Evolutionary conservation across 2,113 vertebrate species (phyloP), one percentile per base, ranked within the genome.

Genomic region (Elephantulus edwardii): DNA sequence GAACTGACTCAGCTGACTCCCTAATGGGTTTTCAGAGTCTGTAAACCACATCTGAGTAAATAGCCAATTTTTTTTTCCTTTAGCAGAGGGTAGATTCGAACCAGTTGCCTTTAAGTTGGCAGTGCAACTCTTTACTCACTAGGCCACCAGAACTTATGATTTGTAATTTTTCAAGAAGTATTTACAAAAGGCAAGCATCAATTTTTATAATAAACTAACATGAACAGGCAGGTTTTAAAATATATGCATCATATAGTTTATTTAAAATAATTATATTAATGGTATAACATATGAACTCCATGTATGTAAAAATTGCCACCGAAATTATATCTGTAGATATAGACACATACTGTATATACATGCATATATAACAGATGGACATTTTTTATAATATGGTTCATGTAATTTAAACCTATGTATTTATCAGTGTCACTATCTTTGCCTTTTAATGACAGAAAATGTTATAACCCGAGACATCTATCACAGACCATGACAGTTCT

Each of bases 381-480:
- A 71, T 4, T 80, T n/a, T 77, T 48, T 88, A 74, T 46, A 77
- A 42, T 12, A 3, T 82, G 44, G 79, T 56, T 94, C n/a, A 40
- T 60, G 44, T 42, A 46, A 54, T 70, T 64, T 74, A 72, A 56
- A 3, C 35, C 17, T 44, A 54, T 28, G n/a, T n/a, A 28, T 19
- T 71, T 79, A 90, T 90, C 14, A 90, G 50, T 79, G 19, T 6
- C 81, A 10, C 60, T 86, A 70, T 85, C 42, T 72, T 83, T 86
- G 58, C 11, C 48, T 90, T 90, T 94, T 95, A n/a, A 62, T 64
- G 30, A 33, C 52, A 80, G 75, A 64, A 83, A 58, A 48, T 75
- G 84, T 93, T 95, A 91, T 89, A 72, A 78, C 40, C 58, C 77
- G 24, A 87, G 76, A 77, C 62, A 85, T 92, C 38, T 77, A 24